These are phyloP conservation scores for Colius striatus DNA, from an alignment of 2,113 vertebrate species.

Conservation along the genomic window DNA sequence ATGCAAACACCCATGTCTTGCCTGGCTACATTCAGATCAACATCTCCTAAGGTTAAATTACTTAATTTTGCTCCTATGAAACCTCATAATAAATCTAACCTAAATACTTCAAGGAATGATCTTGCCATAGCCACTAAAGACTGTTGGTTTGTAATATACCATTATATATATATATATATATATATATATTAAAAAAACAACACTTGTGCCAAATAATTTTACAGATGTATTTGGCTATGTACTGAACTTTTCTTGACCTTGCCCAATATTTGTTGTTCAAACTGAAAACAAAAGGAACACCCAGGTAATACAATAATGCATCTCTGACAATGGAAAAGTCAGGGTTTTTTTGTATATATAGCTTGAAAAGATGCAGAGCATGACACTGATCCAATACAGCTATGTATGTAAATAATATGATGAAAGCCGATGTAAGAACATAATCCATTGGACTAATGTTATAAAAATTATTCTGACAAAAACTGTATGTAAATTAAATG, in stretches of 20 bases:
- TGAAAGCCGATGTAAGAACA: background rate
- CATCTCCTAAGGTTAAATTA: background rate
- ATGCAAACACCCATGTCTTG: background rate
- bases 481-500: background rate
- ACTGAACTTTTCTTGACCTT: background rate
- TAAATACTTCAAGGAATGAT: background rate
- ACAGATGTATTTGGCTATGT: background rate
- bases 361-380: background rate
- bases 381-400: background rate
- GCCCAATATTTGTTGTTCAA: background rate
- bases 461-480: background rate
- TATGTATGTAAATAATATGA: rapidly evolving
- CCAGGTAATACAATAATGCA: no score
- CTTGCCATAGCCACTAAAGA: background rate
- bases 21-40: background rate
- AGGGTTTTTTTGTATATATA: background rate
- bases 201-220: background rate
- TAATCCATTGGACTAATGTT: background rate
- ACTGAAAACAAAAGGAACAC: background rate
- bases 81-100: background rate
- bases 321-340: background rate
- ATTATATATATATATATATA: no score
- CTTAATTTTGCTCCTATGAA: background rate
- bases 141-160: background rate
- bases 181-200: no score